Conservation (phyloP, 2,113 vertebrate species). For the Neotragus pygmaeus region DNA sequence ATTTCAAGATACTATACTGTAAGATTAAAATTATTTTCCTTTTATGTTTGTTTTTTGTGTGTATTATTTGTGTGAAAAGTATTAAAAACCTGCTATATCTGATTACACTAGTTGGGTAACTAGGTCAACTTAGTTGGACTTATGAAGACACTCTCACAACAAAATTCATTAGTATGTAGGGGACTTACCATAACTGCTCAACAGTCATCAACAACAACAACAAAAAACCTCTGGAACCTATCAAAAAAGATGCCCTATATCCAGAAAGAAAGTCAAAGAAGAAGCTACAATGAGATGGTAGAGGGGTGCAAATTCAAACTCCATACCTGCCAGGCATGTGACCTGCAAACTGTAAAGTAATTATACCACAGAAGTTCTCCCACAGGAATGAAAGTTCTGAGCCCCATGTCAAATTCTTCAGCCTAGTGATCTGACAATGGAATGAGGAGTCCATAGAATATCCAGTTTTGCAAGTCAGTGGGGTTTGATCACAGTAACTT, state of each 20-base stretch:
- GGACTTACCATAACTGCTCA: background rate
- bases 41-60: background rate
- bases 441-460: background rate
- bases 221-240: background rate
- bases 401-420: background rate
- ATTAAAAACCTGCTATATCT: background rate
- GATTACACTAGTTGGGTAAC: background rate
- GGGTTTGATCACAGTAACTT: background rate
- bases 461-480: background rate
- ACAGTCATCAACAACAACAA: background rate
- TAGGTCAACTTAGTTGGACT: background rate
- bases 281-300: background rate
- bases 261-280: background rate
- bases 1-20: background rate
- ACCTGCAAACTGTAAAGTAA: too few relatives aligned
- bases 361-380: background rate
- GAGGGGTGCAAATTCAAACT: background rate
- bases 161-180: background rate
- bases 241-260: background rate
- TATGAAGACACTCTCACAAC: background rate
- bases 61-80: background rate
- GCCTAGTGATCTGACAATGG: background rate
- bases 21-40: background rate
- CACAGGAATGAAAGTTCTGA: background rate
- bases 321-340: background rate